These are phyloP conservation scores for Synanthedon tipuliformis DNA, from an alignment of 2,888 invertebrate species.

Conservation along the genomic window DNA sequence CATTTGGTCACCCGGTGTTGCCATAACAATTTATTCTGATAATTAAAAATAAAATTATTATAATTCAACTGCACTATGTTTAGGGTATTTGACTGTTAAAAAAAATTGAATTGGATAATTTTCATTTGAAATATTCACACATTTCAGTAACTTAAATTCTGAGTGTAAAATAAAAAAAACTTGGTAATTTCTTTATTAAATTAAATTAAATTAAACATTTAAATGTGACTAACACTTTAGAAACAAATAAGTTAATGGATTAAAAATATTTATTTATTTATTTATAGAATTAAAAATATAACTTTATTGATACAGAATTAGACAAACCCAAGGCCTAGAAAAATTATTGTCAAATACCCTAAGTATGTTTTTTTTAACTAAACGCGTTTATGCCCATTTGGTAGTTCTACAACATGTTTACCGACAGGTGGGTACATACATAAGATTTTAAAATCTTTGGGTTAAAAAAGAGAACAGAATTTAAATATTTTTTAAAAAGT, in stretches of 20 bases:
- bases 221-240: too few relatives aligned
- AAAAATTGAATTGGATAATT: background rate
- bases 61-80: background rate
- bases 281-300: too few relatives aligned
- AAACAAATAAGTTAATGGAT: too few relatives aligned
- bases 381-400: slow-evolving; percentile 23
- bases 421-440: slow-evolving; percentile 58
- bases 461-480: slow-evolving; percentile 32
- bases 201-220: too few relatives aligned
- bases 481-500: slow-evolving; percentile 33
- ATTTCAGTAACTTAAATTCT: too few relatives aligned
- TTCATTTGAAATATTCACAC: background rate
- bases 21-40: slow-evolving; percentile 15
- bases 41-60: background rate
- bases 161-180: too few relatives aligned
- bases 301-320: too few relatives aligned
- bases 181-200: too few relatives aligned
- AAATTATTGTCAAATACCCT: too few relatives aligned
- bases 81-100: background rate
- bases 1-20: slow-evolving; percentile 54
- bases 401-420: slow-evolving; percentile 43
- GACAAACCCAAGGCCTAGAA: too few relatives aligned
- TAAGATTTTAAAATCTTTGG: slow-evolving; percentile 59
- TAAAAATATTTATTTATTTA: too few relatives aligned
- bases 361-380: background rate